Conservation (phyloP, 2,797 vertebrate genomes). For the Picus viridis region DNA sequence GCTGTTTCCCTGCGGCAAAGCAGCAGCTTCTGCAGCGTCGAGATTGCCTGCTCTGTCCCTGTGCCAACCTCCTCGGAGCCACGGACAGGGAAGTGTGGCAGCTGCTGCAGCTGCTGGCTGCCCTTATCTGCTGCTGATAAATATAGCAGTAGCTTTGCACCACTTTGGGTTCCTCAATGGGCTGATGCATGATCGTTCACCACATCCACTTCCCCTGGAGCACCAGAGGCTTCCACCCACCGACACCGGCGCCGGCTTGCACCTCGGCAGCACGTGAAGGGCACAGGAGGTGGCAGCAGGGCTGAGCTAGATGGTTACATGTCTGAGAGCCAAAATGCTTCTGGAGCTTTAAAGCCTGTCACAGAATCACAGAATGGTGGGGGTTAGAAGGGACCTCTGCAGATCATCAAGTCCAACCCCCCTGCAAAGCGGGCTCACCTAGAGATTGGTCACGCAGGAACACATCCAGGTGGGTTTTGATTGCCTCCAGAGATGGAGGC, state of each 20-base stretch:
- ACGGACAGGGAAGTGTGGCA: neutral
- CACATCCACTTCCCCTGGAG: neutral
- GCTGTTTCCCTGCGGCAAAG: neutral
- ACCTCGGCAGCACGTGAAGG: neutral
- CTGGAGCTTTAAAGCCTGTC: neutral
- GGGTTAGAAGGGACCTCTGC: too few species aligned
- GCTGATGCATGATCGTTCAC: neutral
- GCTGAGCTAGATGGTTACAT: neutral
- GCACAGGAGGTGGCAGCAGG: neutral
- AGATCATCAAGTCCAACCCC: too few species aligned
- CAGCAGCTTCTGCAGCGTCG: neutral
- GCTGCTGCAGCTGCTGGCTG: neutral
- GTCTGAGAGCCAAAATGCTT: neutral
- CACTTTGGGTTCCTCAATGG: neutral
- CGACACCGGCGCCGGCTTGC: neutral
- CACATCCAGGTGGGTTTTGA: too few species aligned
- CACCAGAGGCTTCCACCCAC: neutral
- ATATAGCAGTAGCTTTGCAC: neutral
- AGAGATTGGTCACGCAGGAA: too few species aligned
- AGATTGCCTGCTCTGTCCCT: neutral
- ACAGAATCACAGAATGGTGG: too few species aligned
- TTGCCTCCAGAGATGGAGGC: too few species aligned
- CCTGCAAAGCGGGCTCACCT: too few species aligned
- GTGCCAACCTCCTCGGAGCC: neutral
- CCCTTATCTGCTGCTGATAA: neutral